Percentiles rank a stretch among this genome's conserved stretches.
Evolutionary conservation across 2,797 vertebrate species (phyloP).

Genomic region (Holocentrus rufus): DNA sequence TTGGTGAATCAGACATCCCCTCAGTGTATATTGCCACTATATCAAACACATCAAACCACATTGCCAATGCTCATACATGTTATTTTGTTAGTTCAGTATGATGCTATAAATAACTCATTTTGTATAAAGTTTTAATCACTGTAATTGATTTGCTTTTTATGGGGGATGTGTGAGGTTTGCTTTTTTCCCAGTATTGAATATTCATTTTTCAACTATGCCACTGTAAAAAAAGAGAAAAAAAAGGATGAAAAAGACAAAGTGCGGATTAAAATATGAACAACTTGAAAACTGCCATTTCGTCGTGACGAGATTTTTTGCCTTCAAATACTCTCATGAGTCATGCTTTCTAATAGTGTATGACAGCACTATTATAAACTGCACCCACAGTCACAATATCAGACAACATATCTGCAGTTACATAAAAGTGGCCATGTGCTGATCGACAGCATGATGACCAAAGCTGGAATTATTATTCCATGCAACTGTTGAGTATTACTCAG

Average conservation of each 20-base stretch:
- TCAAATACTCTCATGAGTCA: constrained; percentile 27
- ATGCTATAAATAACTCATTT: constrained; percentile 82
- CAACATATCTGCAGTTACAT: constrained; percentile 10
- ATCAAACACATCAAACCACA: constrained; percentile 74
- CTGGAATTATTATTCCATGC: constrained; percentile 54
- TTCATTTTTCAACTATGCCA: constrained; percentile 86
- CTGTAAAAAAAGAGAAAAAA: constrained; percentile 77
- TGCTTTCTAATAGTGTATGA: constrained; percentile 25
- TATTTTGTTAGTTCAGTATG: constrained; percentile 76
- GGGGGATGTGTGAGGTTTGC: constrained; percentile 78
- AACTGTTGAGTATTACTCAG: constrained; percentile 49
- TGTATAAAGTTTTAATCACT: constrained; percentile 81
- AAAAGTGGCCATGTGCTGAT: constrained; percentile 33
- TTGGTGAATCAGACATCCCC: constrained; percentile 77
- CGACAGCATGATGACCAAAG: constrained; percentile 31
- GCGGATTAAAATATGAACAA: constrained; percentile 82
- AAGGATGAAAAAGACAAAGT: constrained; percentile 66
- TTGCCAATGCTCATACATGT: constrained; percentile 80
- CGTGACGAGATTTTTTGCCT: constrained; percentile 48
- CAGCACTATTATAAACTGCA: background rate
- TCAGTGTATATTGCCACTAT: constrained; percentile 76
- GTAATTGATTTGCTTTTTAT: constrained; percentile 80
- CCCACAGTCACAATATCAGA: constrained; percentile 30
- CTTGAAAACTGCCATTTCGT: constrained; percentile 68
- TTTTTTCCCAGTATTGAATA: constrained; percentile 82